Base-by-base conservation (phyloP, 2,888 invertebrate genomes). In the Folsomia candida region DNA sequence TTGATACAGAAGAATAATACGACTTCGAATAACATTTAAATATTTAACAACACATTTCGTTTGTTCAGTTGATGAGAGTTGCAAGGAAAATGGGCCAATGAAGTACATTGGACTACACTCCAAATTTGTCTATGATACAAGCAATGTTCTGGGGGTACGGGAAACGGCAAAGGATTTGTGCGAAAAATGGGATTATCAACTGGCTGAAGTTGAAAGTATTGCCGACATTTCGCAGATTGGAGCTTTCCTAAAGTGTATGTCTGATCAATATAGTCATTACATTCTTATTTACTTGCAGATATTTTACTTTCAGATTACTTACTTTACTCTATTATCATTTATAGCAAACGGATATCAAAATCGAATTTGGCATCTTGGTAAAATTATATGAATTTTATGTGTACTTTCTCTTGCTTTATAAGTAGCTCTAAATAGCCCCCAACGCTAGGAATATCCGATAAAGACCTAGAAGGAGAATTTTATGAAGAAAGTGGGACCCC, bases 131-230 rank as follows among this genome's bases (percentile, higher is more conserved):
- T 59, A 4, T 59, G 9, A 6, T 59, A 3, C 2, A 3, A 24
- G 2, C 4, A 24, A 24, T 25, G 25, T 25, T 24, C 24, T 18
- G 6, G 26, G 22, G 22, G 6, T 26, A 22, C 2, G 25, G 18
- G 59, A 59, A 2, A 26, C 4, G 4, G 59, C 59, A 18, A 24
- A 6, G 18, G 59, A 59, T 22, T 24, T 24, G 6, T 59, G 59
- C 26, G 24, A 59, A 25, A 59, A 59, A 24, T 59, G 59, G 59
- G 59, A 59, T 18, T 59, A 59, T 18, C 22, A 59, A 59, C 22
- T 59, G 2, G 59, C 59, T 20, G 59, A 59, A 22, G 25, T 59
- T 4, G 22, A 59, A 59, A 59, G 26, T 18, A 20, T 59, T 59
- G 22, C 59, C 22, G 59, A 59, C 26, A 18, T 59, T 20, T 4